phyloP scores from a whole-genome alignment of 2,113 vertebrate genomes.

The Ellobius talpinus region DNA sequence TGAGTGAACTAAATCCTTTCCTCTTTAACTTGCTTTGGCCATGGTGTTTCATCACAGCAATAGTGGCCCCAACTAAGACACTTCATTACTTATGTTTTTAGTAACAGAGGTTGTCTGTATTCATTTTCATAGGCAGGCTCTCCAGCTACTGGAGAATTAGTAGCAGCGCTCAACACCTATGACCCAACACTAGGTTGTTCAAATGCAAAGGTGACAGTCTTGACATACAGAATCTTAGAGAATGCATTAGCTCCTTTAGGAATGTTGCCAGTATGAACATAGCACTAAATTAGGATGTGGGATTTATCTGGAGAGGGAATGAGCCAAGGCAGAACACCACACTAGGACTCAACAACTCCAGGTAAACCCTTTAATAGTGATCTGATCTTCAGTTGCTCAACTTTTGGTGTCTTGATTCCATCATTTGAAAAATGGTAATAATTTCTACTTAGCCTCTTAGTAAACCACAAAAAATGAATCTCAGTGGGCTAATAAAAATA shows the following conservation, averaged over 20 bases:
- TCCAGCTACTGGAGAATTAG: slow-evolving; percentile 2
- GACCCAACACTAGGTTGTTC: not conserved
- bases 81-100: not conserved
- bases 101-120: not conserved
- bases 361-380: not conserved
- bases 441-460: not conserved
- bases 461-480: not conserved
- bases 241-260: not conserved
- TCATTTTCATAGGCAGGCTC: not conserved
- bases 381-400: not conserved
- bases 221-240: not conserved
- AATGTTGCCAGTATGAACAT: not conserved
- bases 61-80: not conserved
- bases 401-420: not conserved
- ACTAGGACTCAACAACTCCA: not conserved
- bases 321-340: not conserved
- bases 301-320: not conserved
- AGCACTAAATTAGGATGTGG: not conserved
- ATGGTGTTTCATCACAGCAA: not conserved
- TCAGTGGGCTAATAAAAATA: not conserved
- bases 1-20: not conserved
- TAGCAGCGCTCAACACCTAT: not conserved
- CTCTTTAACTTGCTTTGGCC: not conserved
- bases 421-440: slow-evolving; percentile 41
- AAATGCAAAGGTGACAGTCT: not conserved